phyloP scores from a whole-genome alignment of 2,888 invertebrate genomes.

The Penaeus monodon region DNA sequence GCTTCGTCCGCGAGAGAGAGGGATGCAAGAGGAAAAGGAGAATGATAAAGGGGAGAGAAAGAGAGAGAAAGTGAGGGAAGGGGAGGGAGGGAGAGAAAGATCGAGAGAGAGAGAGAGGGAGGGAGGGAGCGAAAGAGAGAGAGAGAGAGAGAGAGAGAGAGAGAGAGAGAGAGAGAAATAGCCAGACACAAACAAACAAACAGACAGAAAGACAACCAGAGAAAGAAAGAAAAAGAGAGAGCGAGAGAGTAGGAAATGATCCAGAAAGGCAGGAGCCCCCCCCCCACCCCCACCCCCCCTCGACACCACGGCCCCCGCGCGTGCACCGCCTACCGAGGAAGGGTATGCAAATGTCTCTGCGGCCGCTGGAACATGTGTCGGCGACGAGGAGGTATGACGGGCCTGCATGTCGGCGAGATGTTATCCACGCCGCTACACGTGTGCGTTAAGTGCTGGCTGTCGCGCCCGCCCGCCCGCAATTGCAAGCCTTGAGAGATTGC shows the following conservation, averaged over 20 bases:
- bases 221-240: not conserved
- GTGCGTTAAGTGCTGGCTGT: slow-evolving; percentile 32
- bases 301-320: too few relatives aligned
- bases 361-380: slow-evolving; percentile 41
- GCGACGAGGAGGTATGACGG: slow-evolving; percentile 38
- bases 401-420: slow-evolving; percentile 23
- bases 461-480: slow-evolving; percentile 8
- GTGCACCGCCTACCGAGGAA: slow-evolving; percentile 37
- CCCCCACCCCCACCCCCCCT: too few relatives aligned
- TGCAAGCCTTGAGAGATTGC: too few relatives aligned
- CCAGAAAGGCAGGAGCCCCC: too few relatives aligned
- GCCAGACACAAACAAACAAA: slow-evolving; percentile 1
- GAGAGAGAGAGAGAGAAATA: not conserved
- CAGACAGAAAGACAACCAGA: too few relatives aligned
- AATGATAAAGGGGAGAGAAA: not conserved
- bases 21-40: not conserved
- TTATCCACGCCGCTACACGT: slow-evolving; percentile 30
- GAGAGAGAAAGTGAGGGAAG: not conserved
- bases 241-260: not conserved
- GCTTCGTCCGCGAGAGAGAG: not conserved
- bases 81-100: not conserved
- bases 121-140: too few relatives aligned
- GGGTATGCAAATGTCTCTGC: slow-evolving; percentile 27
- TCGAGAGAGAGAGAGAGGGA: not conserved
- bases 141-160: not conserved